These are phyloP conservation scores for Altica lythri DNA, from an alignment of 2,888 invertebrate genomes.

Conservation along the genomic window DNA sequence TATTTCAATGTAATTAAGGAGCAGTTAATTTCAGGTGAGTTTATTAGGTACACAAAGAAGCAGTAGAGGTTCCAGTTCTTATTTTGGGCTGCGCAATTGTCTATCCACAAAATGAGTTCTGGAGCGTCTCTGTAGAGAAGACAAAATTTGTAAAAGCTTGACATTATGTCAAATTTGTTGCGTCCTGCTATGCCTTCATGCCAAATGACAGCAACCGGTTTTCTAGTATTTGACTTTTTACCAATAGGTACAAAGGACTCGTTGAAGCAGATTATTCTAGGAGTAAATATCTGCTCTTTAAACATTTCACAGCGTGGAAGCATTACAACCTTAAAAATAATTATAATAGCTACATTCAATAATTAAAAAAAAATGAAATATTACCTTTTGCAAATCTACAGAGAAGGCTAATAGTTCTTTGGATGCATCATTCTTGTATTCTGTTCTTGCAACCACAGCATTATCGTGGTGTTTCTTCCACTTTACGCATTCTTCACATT, in stretches of 20 bases:
- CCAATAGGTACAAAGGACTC: background rate
- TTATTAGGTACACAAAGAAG: too few species aligned
- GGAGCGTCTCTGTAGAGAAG: too few species aligned
- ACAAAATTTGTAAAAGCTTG: too few species aligned
- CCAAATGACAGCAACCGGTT: constrained; percentile 6
- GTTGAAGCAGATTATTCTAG: constrained; percentile 7
- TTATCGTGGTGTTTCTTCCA: constrained; percentile 17
- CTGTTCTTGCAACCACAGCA: constrained; percentile 17
- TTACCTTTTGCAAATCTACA: constrained; percentile 31
- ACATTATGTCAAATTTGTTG: too few species aligned
- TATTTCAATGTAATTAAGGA: too few species aligned
- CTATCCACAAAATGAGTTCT: too few species aligned
- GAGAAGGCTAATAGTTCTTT: constrained; percentile 23
- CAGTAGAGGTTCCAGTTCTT: too few species aligned
- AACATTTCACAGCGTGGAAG: constrained; percentile 4
- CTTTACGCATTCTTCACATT: constrained; percentile 25
- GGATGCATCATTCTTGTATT: constrained; percentile 25
- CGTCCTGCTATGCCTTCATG: constrained; percentile 8
- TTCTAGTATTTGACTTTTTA: background rate
- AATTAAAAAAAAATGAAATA: constrained; percentile 1
- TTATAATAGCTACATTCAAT: too few species aligned
- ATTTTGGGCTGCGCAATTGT: too few species aligned
- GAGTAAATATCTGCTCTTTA: background rate
- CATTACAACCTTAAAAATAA: too few species aligned
- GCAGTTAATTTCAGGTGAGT: too few species aligned